These are phyloP conservation scores for Tenualosa ilisha DNA, from an alignment of 2,797 vertebrate species.

Conservation along the genomic window DNA sequence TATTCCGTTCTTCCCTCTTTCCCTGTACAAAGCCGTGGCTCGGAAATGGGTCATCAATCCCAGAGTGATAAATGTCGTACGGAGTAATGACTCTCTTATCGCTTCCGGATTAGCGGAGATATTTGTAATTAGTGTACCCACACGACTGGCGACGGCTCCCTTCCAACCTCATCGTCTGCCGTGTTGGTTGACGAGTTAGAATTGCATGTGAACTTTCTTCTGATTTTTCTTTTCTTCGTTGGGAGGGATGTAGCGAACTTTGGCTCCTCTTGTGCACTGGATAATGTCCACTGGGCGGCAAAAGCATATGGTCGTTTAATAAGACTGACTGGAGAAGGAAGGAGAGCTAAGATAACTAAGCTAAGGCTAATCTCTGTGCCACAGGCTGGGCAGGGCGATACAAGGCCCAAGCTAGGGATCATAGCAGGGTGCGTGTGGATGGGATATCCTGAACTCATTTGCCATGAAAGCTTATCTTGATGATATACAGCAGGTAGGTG, in stretches of 20 bases:
- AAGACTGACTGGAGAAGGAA: background rate
- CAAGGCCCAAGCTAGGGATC: background rate
- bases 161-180: conserved; percentile 68
- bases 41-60: conserved; percentile 82
- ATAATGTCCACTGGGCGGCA: conserved; percentile 50
- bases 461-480: conserved; percentile 12
- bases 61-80: conserved; percentile 79
- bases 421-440: background rate
- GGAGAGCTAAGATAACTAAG: background rate
- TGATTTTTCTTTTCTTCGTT: background rate
- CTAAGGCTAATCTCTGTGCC: background rate
- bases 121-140: conserved; percentile 81
- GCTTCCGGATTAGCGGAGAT: conserved; percentile 75
- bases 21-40: conserved; percentile 72
- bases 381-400: background rate
- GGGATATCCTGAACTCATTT: background rate
- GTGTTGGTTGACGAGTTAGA: conserved; percentile 60
- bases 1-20: conserved; percentile 71
- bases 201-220: conserved; percentile 71
- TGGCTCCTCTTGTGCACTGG: conserved; percentile 53
- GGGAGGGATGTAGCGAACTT: conserved; percentile 37
- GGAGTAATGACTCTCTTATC: conserved; percentile 83
- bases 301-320: conserved; percentile 8
- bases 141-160: conserved; percentile 75
- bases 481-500: background rate